These are phyloP conservation scores for Drosophila testacea DNA, from an alignment of 2,888 invertebrate species.

Conservation along the genomic window DNA sequence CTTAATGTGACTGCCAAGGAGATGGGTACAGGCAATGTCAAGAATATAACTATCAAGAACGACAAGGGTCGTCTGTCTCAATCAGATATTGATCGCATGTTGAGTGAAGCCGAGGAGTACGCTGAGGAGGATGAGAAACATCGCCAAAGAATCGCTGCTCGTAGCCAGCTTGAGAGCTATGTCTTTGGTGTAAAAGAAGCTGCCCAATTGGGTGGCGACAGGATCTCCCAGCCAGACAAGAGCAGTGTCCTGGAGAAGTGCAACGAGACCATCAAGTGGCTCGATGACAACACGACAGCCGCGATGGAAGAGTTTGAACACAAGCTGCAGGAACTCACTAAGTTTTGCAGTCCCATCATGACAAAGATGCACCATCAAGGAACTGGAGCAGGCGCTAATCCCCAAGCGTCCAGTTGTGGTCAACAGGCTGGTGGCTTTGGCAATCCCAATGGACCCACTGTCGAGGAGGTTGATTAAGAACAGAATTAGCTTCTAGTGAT, in stretches of 20 bases:
- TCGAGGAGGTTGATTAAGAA: slow-evolving; percentile 59
- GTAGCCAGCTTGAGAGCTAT: slow-evolving; percentile 90
- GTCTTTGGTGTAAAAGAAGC: slow-evolving; percentile 90
- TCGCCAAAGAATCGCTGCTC: slow-evolving; percentile 88
- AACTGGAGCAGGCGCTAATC: slow-evolving; percentile 44
- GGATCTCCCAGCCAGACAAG: slow-evolving; percentile 66
- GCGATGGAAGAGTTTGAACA: slow-evolving; percentile 91
- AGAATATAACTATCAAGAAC: slow-evolving; percentile 93
- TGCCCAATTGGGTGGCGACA: slow-evolving; percentile 88
- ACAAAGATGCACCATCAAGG: slow-evolving; percentile 84
- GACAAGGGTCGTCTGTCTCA: slow-evolving; percentile 93
- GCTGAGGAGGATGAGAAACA: slow-evolving; percentile 91
- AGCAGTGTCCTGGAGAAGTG: slow-evolving; percentile 85
- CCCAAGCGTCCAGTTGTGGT: slow-evolving; percentile 85
- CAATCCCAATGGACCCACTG: slow-evolving; percentile 46
- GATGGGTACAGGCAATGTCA: slow-evolving; percentile 88
- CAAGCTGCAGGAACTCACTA: slow-evolving; percentile 82
- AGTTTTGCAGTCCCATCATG: slow-evolving; percentile 85
- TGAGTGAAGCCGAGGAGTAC: slow-evolving; percentile 90
- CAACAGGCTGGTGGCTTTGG: slow-evolving; percentile 42
- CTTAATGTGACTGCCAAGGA: slow-evolving; percentile 93
- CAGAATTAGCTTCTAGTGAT: slow-evolving; percentile 6
- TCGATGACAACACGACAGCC: slow-evolving; percentile 91
- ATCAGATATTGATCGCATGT: slow-evolving; percentile 92
- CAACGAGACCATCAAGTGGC: slow-evolving; percentile 89